phyloP scores from a whole-genome alignment of 2,888 invertebrate species.

The Copidosoma aretas region DNA sequence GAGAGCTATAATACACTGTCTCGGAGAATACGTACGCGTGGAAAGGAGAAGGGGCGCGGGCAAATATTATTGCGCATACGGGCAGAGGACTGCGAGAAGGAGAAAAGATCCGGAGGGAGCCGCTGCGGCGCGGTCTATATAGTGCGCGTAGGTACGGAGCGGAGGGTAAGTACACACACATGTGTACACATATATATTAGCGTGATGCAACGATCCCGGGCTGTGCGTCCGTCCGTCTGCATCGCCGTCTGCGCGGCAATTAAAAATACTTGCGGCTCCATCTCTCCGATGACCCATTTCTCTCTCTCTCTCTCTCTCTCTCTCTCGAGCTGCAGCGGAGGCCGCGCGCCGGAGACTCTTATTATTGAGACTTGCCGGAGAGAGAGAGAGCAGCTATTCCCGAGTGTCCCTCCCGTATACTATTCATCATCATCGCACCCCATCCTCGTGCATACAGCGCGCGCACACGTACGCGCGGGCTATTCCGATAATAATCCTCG shows the following conservation, averaged over 20 bases:
- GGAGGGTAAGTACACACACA: too few relatives aligned
- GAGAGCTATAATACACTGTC: too few relatives aligned
- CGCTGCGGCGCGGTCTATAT: too few relatives aligned
- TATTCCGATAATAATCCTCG: neutral
- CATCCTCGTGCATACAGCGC: neutral
- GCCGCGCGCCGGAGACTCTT: too few relatives aligned
- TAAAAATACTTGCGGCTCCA: conserved; percentile 52
- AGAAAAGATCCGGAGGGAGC: too few relatives aligned
- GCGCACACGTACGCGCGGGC: neutral
- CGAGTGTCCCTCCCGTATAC: too few relatives aligned
- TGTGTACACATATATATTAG: conserved; percentile 17
- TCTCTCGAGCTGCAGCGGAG: too few relatives aligned
- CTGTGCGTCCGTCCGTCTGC: conserved; percentile 43
- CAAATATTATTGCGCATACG: too few relatives aligned
- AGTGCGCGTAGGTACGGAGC: too few relatives aligned
- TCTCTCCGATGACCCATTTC: conserved; percentile 45
- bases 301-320: conserved; percentile 21
- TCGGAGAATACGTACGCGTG: neutral
- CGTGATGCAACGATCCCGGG: conserved; percentile 37
- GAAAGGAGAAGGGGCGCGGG: conserved; percentile 12
- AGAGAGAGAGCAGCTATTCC: neutral
- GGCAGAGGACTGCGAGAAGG: too few relatives aligned
- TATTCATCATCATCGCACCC: neutral
- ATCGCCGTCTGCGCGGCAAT: conserved; percentile 54
- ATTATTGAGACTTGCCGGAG: neutral